These are phyloP conservation scores for Sardina pilchardus DNA, from an alignment of 2,113 vertebrate genomes.

Conservation along the genomic window DNA sequence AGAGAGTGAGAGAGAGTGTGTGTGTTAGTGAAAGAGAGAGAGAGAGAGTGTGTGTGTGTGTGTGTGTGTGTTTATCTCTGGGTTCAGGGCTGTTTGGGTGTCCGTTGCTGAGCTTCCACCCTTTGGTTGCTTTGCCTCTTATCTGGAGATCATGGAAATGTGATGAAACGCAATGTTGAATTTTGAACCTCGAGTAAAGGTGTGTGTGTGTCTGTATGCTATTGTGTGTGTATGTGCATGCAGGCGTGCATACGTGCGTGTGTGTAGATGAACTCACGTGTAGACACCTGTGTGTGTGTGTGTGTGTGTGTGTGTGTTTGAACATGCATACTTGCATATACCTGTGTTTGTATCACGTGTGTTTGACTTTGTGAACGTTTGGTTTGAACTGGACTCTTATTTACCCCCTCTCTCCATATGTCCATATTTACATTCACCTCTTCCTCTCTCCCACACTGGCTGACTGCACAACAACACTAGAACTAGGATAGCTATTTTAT, in stretches of 20 bases:
- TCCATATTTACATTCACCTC: too few species aligned
- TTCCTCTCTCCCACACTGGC: too few species aligned
- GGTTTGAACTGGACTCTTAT: not conserved
- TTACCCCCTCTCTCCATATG: not conserved
- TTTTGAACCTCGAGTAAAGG: conserved; percentile 1
- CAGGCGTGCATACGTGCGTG: not conserved
- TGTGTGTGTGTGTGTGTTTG: not conserved
- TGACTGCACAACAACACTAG: too few species aligned
- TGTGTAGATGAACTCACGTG: not conserved
- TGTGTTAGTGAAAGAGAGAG: not conserved
- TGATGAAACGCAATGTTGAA: not conserved
- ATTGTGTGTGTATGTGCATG: not conserved
- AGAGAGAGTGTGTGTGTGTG: not conserved
- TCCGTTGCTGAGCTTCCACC: not conserved
- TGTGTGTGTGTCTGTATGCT: not conserved
- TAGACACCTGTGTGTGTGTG: not conserved
- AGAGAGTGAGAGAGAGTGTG: not conserved
- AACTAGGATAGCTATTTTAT: too few species aligned
- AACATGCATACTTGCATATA: not conserved
- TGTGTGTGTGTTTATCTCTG: not conserved
- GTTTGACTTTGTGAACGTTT: not conserved
- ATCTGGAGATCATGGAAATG: not conserved
- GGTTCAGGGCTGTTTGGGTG: not conserved
- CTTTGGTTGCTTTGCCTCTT: not conserved
- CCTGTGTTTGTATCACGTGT: not conserved